Base-by-base conservation (phyloP, 2,113 vertebrate genomes). In the Crocuta crocuta region DNA sequence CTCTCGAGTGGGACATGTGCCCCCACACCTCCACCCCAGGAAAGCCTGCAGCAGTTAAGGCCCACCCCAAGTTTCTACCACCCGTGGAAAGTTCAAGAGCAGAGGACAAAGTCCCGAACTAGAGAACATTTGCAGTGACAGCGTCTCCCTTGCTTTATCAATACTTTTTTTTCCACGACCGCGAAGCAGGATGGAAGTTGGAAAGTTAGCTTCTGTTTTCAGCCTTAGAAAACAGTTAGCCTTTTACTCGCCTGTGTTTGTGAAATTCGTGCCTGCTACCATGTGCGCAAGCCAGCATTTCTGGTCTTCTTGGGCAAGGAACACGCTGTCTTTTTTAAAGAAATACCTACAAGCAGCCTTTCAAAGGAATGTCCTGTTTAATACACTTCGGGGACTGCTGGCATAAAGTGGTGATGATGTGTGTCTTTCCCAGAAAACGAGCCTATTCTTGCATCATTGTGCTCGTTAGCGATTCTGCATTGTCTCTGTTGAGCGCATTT, bases 361-460 rank as follows among this genome's bases (percentile, higher is more conserved):
- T 83, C 31, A 79, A 21, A 55, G 19, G 13, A 73, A 6, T 11
- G 13, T 45, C n/a, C 35, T 17, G 58, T 24, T 61, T 58, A 31
- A 55, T 66, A 8, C 31, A 12, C 0, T 17, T 19, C 55, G 53
- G 13, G 17, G 45, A 31, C 79, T 53, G 35, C 24, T 45, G 28
- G 3, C 35, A 66, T 65, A n/a, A 9, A 53, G 15, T 16, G 12
- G 10, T 31, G n/a, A 48, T 2, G 6, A 7, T 45, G 31, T n/a
- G 39, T 43, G 58, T 58, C 35, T 43, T 31, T 9, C 13, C 43
- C 26, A 43, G 26, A 31, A 33, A 76, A 58, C 6, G 5, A n/a
- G 33, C n/a, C 31, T 83, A 0, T 48, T 53, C 33, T 17, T 13
- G 2, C 28, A 17, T 28, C 53, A 15, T 48, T 1, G 0, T 10